Evolutionary conservation across 2,113 vertebrate genomes (phyloP).

Genomic region (Hippocampus barbouri): DNA sequence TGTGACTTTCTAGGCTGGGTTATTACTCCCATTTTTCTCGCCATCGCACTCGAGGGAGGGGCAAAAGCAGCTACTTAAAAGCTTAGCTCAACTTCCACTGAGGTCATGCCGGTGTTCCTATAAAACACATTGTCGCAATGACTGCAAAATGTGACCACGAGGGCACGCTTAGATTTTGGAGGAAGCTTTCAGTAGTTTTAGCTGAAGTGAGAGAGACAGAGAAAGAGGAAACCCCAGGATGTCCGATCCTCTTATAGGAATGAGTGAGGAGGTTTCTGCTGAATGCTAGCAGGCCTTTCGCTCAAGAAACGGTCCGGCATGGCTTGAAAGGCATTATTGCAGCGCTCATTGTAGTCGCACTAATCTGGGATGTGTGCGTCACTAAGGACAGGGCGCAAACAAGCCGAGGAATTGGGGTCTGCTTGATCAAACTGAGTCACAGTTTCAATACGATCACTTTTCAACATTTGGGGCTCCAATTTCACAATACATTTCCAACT

Average conservation of each 20-base stretch:
- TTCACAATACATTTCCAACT: conserved; percentile 8
- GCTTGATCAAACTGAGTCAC: conserved; percentile 10
- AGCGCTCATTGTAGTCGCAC: conserved; percentile 28
- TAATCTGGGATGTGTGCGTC: conserved; percentile 32
- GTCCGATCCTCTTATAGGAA: conserved; percentile 65
- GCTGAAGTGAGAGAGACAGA: conserved; percentile 40
- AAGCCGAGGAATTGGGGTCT: conserved; percentile 19
- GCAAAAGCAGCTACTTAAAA: conserved; percentile 41
- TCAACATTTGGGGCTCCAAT: neutral
- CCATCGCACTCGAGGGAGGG: conserved; percentile 2
- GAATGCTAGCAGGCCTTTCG: conserved; percentile 42
- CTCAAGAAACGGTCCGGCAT: conserved; percentile 33
- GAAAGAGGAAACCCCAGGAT: conserved; percentile 63
- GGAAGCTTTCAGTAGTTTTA: conserved; percentile 51
- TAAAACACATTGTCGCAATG: conserved; percentile 33
- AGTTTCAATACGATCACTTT: conserved; percentile 29
- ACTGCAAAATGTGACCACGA: conserved; percentile 46
- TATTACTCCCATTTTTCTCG: conserved; percentile 28
- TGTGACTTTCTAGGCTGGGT: conserved; percentile 21
- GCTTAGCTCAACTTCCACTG: conserved; percentile 32
- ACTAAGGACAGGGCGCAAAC: conserved; percentile 15
- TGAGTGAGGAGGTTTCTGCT: conserved; percentile 55
- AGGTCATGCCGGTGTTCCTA: conserved; percentile 41
- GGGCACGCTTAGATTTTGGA: conserved; percentile 36
- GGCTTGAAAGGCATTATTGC: conserved; percentile 29